phyloP scores from a whole-genome alignment of 2,113 vertebrate genomes.

The Electrona antarctica region DNA sequence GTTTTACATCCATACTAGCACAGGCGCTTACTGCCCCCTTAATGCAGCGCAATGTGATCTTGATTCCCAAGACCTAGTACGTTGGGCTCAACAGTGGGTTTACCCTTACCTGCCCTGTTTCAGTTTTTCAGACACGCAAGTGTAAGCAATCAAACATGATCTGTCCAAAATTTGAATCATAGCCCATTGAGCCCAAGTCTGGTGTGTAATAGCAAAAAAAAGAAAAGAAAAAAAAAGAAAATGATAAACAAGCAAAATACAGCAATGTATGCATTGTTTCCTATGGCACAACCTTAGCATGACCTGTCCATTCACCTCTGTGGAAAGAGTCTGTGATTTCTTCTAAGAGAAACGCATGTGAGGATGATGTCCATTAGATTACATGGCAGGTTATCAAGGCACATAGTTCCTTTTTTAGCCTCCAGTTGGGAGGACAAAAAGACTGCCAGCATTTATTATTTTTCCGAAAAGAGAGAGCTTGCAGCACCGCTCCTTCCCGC shows the following conservation, averaged over 20 bases:
- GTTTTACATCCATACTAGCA: too few species aligned
- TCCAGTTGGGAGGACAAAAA: slow-evolving; percentile 44
- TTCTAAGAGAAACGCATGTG: slow-evolving; percentile 44
- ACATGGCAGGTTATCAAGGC: slow-evolving; percentile 65
- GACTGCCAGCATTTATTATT: slow-evolving; percentile 46
- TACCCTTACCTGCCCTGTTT: background rate
- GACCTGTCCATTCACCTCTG: slow-evolving; percentile 53
- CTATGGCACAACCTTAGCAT: slow-evolving; percentile 39
- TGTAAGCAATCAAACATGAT: background rate
- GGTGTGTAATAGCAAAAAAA: slow-evolving; percentile 43
- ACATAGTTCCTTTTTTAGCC: slow-evolving; percentile 57
- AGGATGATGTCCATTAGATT: slow-evolving; percentile 68
- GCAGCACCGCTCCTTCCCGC: background rate
- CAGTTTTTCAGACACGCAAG: slow-evolving; percentile 12
- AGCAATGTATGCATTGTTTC: background rate
- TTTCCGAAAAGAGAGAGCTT: slow-evolving; percentile 38
- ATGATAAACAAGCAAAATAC: background rate
- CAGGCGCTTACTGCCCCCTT: too few species aligned
- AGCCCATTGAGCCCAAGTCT: slow-evolving; percentile 43
- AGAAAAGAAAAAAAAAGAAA: slow-evolving; percentile 3
- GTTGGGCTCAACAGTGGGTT: too few species aligned
- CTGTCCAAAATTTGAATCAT: slow-evolving; percentile 30
- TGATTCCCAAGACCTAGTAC: too few species aligned
- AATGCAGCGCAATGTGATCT: too few species aligned
- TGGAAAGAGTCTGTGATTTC: slow-evolving; percentile 55